Base-by-base conservation (phyloP, 1,140 invertebrate species). In the Dendroctonus ponderosae region DNA sequence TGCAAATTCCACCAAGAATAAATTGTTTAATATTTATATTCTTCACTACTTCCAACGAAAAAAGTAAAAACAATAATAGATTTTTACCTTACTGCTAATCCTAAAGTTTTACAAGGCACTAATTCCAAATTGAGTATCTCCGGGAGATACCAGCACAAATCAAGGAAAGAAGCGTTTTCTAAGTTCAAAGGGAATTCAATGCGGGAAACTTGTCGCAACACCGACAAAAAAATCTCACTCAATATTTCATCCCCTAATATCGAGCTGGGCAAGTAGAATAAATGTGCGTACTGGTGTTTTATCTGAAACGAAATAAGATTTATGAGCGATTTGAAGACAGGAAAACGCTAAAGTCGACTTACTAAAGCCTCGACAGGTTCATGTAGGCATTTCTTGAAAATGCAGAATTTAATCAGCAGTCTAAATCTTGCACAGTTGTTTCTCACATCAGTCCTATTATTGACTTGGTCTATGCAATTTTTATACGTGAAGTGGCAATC, bases 221-320 rank as follows among this genome's bases (percentile, higher is more conserved):
- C 82, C 0, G 85, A 86, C 51, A 85, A 62, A 54, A 86, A 79
- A 71, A 87, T 86, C 76, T 86, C 81, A 0, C 80, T 77, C 15
- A 86, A 68, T 67, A 86, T 86, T 75, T 85, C 82, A 75, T 86
- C 81, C 11, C 83, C 84, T 12, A 77, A 52, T 48, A 77, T 71
- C 9, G 70, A 73, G 68, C 69, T 70, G 65, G 70, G 46, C 7
- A 62, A 62, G 60, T 75, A 74, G 48, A 73, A 50, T 7, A 50
- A 67, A 66, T 54, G 12, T 12, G 11, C 39, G 68, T 52, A 56
- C 26, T 67, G 40, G 40, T 40, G 62, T 53, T 56, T 69, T 2
- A 64, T 56, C 70, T 70, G 54, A 54, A 70, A 69, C 7, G 52
- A 59, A 41, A 9, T 38, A 0, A 53, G 9, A 53, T 15, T 14